Conservation (phyloP, 2,888 invertebrate genomes). For the Pollenia labialis region DNA sequence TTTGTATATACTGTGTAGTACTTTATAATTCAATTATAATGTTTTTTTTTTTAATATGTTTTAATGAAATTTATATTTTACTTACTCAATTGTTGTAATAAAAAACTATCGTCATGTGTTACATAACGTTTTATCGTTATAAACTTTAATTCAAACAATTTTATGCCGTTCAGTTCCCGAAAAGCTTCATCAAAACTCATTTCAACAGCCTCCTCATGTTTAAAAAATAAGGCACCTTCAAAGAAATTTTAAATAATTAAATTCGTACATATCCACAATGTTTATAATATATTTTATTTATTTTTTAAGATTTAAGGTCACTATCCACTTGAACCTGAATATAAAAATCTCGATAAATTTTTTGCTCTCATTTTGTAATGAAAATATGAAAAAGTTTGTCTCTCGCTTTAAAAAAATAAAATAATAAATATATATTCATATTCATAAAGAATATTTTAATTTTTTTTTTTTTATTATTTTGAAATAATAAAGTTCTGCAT, state of each 20-base stretch:
- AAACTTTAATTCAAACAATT: conserved; percentile 81
- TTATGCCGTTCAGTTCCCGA: conserved; percentile 82
- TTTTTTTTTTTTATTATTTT: neutral
- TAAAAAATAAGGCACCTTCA: conserved; percentile 85
- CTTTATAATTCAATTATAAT: too few species aligned
- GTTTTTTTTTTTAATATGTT: too few species aligned
- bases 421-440: neutral
- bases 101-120: conserved; percentile 80
- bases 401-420: too few species aligned
- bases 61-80: conserved; percentile 38
- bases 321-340: conserved; percentile 51
- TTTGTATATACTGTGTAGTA: too few species aligned
- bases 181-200: conserved; percentile 86
- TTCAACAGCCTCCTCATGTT: conserved; percentile 85
- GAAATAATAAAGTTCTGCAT: too few species aligned
- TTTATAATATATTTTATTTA: neutral
- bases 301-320: conserved; percentile 15
- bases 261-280: too few species aligned
- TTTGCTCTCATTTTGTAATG: neutral
- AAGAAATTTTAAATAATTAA: neutral
- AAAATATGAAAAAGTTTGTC: neutral
- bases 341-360: neutral
- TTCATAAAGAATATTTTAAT: neutral
- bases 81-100: conserved; percentile 82
- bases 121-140: conserved; percentile 81